Evolutionary conservation across 2,113 vertebrate genomes (phyloP), one percentile per base, ranked within the genome.

Genomic region (Zootoca vivipara): DNA sequence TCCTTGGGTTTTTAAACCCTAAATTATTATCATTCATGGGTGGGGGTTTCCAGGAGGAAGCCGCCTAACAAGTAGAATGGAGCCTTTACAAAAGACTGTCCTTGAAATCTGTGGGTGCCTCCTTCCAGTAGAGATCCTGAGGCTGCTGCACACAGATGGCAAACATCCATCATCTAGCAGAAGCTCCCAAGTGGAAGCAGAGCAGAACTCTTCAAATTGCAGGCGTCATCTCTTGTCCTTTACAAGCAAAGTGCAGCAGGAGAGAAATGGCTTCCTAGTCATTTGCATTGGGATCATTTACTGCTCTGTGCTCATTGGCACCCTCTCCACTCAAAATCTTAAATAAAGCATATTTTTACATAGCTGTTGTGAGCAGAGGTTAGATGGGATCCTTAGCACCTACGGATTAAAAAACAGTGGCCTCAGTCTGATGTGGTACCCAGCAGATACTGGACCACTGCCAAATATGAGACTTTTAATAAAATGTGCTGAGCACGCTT

Each of bases 101-200:
- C 20, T 65, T 33, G 26, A 67, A 15, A 16, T 83, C 28, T 64
- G 28, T 40, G 26, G 81, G 42, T 24, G 62, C 24, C 62, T 67
- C 30, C 13, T 40, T 42, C 62, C 18, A 82, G 5, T 12, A 62
- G 62, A 35, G 62, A 42, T 15, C 18, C 81, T 35, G 67, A 83
- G 40, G 81, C 30, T 72, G 70, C 20, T 42, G 67, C 7, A 24
- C 7, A 24, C 35, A 83, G 58, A 83, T 67, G 62, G 3, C 64
- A 69, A 83, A 65, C 42, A 89, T 88, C 91, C 90, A 80, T 69
- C 65, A 69, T 69, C 65, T 69, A 9, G 88, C 94, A 93, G 94
- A 91, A 93, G 86, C 92, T 94, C 89, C 93, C 94, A 10, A 33
- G 86, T 42, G 92, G 95, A 91, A 91, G 91, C 92, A 89, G 65